phyloP scores from a whole-genome alignment of 2,113 vertebrate species.

The human region GRCh38 chr5:29505501-29506000 shows the following conservation, averaged over 20 bases:
- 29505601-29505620: too few species aligned
- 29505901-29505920: background rate
- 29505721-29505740: background rate
- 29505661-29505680: too few species aligned
- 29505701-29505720: too few species aligned
- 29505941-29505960: background rate
- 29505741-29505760: background rate
- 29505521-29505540: too few species aligned
- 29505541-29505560: too few species aligned
- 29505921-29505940: background rate
- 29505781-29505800: background rate
- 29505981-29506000: background rate
- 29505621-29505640: too few species aligned
- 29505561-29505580: too few species aligned
- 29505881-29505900: background rate
- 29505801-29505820: background rate
- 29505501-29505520: too few species aligned
- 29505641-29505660: too few species aligned
- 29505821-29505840: background rate
- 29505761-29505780: background rate
- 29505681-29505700: too few species aligned
- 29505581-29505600: too few species aligned
- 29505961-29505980: background rate
- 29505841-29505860: background rate
- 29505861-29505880: background rate